phyloP scores from a whole-genome alignment of 2,888 invertebrate species.

The Mellilla xanthometata region DNA sequence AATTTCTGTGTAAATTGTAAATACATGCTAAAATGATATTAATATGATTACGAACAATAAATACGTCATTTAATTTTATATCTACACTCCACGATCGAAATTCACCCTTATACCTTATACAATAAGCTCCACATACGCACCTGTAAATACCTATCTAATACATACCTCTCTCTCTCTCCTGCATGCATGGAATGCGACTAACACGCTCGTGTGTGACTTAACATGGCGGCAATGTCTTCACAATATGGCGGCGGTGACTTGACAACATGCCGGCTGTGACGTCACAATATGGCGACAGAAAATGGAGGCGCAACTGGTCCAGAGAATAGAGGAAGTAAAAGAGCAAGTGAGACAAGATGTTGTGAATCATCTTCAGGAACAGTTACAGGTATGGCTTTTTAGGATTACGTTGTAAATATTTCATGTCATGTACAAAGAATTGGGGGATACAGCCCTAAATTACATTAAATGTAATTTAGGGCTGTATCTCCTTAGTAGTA shows the following conservation, averaged over 20 bases:
- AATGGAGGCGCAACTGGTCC: constrained; percentile 46
- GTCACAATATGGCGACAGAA: constrained; percentile 36
- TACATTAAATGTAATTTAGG: no score
- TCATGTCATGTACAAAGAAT: no score
- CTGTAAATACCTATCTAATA: constrained; percentile 34
- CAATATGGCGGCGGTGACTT: constrained; percentile 19
- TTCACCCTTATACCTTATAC: constrained; percentile 4
- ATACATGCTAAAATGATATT: no score
- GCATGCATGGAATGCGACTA: constrained; percentile 76
- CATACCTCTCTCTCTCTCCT: constrained; percentile 51
- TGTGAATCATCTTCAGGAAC: constrained; percentile 86
- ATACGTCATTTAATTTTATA: no score
- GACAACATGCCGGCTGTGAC: constrained; percentile 27
- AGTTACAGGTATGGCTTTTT: constrained; percentile 84
- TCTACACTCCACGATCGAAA: not conserved
- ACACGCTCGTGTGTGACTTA: constrained; percentile 67
- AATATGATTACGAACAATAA: no score
- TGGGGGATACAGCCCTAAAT: no score
- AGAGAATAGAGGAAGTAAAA: constrained; percentile 47
- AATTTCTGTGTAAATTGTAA: no score
- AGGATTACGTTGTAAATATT: no score
- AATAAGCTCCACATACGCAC: constrained; percentile 33
- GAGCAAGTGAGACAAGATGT: constrained; percentile 86
- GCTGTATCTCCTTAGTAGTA: no score
- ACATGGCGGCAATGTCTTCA: constrained; percentile 30